A percentile compares a stretch with the other conserved stretches of the same genome.
phyloP scores from a whole-genome alignment of 2,113 vertebrate species.

The Synodontis membranacea region DNA sequence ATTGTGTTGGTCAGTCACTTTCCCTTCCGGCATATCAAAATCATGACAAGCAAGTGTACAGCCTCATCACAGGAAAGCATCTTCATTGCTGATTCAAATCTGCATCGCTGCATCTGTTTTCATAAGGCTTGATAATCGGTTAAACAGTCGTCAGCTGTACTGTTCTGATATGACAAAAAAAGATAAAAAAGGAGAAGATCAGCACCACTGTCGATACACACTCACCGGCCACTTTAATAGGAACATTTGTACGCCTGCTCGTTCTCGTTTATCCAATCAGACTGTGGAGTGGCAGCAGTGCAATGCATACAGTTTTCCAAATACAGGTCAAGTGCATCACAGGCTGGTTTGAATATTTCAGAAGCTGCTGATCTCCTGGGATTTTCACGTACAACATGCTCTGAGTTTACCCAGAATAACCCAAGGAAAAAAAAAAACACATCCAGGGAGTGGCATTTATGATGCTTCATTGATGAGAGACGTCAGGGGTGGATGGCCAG shows the following conservation, averaged over 20 bases:
- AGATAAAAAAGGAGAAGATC: not conserved
- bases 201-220: not conserved
- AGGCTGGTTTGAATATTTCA: too few relatives aligned
- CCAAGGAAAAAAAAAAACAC: not conserved
- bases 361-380: not conserved
- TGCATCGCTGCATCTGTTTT: slow-evolving; percentile 67
- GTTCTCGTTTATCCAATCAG: not conserved
- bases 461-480: not conserved
- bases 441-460: not conserved
- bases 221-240: not conserved
- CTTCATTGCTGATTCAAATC: slow-evolving; percentile 69
- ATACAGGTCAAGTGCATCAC: not conserved
- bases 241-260: not conserved
- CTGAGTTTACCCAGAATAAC: not conserved
- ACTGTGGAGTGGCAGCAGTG: not conserved
- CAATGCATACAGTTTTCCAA: not conserved
- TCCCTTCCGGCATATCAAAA: not conserved
- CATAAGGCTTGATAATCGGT: too few relatives aligned
- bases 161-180: not conserved
- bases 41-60: slow-evolving; percentile 10
- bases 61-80: slow-evolving; percentile 56
- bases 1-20: not conserved
- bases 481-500: not conserved
- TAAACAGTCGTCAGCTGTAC: too few relatives aligned
- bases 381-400: not conserved